phyloP scores from a whole-genome alignment of 1,140 invertebrate genomes.

The Aphelinus certus region DNA sequence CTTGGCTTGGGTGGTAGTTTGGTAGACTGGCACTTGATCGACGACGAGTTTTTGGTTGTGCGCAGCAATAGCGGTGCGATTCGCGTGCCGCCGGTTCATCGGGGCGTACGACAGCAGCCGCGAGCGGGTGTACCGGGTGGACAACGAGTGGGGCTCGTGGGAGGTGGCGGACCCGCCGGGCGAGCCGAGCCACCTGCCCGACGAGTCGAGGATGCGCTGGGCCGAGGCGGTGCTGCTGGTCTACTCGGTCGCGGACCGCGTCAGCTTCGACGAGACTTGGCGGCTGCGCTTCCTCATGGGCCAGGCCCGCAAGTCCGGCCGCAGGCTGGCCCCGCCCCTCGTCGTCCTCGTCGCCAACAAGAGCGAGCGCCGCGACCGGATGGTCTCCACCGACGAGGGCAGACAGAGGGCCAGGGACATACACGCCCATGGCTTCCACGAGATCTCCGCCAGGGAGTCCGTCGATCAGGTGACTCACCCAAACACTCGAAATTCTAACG shows the following conservation, averaged over 20 bases:
- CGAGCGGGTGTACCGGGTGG: conserved; percentile 76
- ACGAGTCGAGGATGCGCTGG: conserved; percentile 81
- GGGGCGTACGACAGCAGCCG: conserved; percentile 84
- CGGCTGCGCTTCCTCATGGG: conserved; percentile 69
- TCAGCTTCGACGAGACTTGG: conserved; percentile 85
- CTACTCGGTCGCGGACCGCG: conserved; percentile 85
- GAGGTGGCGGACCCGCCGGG: conserved; percentile 48
- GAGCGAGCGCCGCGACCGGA: conserved; percentile 80
- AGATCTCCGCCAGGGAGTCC: conserved; percentile 84
- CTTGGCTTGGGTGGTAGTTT: no score
- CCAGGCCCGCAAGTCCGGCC: conserved; percentile 65
- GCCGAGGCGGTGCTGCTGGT: conserved; percentile 87
- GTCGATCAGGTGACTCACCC: conserved; percentile 73
- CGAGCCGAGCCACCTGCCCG: conserved; percentile 16
- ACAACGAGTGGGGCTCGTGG: conserved; percentile 40
- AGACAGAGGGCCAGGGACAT: conserved; percentile 78
- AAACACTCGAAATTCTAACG: no score
- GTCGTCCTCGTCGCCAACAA: conserved; percentile 83
- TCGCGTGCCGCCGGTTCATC: conserved; percentile 83
- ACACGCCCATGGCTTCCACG: conserved; percentile 83
- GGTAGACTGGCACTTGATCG: no score
- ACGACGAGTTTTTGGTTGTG: no score
- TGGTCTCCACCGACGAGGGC: conserved; percentile 78
- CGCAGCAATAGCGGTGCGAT: conserved; percentile 81
- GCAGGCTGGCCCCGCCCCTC: conserved; percentile 68